Evolutionary conservation across 2,113 vertebrate species (phyloP).

Genomic region (Myrmecobius fasciatus): DNA sequence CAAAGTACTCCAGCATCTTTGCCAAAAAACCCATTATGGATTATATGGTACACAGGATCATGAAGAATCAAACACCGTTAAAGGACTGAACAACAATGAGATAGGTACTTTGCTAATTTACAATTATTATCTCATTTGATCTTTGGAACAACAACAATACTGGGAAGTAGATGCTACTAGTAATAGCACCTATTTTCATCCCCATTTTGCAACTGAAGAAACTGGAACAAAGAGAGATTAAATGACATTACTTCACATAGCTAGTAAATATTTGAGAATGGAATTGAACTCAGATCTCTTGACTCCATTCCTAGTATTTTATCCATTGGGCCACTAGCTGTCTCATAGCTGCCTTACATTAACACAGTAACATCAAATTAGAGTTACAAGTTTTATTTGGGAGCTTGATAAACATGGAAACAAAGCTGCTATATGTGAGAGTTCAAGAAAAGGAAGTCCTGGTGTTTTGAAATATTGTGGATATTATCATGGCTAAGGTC

Average conservation of each 20-base stretch:
- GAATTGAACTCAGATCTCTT: neutral
- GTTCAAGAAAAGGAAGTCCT: neutral
- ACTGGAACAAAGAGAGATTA: neutral
- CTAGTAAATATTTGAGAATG: neutral
- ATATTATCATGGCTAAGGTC: neutral
- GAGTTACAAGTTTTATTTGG: neutral
- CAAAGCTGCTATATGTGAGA: neutral
- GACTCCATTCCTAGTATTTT: neutral
- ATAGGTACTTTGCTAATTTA: neutral
- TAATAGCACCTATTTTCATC: no score
- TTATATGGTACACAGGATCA: neutral
- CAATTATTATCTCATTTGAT: neutral
- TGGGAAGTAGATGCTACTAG: neutral
- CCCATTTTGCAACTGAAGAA: neutral
- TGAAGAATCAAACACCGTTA: neutral
- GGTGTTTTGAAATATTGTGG: slow-evolving; percentile 12
- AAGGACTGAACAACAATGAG: neutral
- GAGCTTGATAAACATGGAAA: neutral
- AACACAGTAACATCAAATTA: neutral
- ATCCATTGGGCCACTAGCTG: neutral
- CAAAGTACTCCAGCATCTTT: neutral
- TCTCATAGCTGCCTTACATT: neutral
- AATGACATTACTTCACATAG: neutral
- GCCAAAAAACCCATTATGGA: neutral
- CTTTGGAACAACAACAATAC: neutral